Conservation (phyloP, 2,888 invertebrate genomes). For the Glaucopsyche alexis region DNA sequence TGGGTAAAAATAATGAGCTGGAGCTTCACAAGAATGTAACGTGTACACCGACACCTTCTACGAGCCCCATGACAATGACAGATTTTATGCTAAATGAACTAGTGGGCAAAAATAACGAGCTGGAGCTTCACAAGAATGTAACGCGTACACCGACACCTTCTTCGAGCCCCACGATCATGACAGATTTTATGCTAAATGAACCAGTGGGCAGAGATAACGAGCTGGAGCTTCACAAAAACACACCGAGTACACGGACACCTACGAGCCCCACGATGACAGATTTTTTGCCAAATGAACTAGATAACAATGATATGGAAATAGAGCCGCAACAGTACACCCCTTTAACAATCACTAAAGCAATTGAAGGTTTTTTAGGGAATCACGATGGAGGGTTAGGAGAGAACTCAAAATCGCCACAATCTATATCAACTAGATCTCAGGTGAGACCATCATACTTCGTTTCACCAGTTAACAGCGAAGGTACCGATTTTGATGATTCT, state of each 20-base stretch:
- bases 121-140: background rate
- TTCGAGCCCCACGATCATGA: background rate
- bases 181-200: too few relatives aligned
- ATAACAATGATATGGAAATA: background rate
- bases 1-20: constrained; percentile 13
- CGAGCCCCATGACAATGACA: background rate
- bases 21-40: background rate
- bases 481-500: constrained; percentile 17
- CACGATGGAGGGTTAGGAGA: background rate
- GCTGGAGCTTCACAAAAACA: too few relatives aligned
- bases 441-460: background rate
- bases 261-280: too few relatives aligned
- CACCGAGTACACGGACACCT: too few relatives aligned
- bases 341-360: background rate
- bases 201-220: too few relatives aligned
- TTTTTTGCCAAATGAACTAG: constrained; percentile 15
- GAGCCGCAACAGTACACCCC: background rate
- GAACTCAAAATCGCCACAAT: background rate
- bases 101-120: constrained; percentile 6
- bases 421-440: background rate
- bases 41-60: constrained; percentile 13
- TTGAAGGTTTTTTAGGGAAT: background rate
- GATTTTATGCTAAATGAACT: constrained; percentile 10
- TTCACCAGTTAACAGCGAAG: constrained; percentile 14
- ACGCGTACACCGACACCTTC: background rate